These are phyloP conservation scores for Dermatophagoides farinae DNA, from an alignment of 1,140 invertebrate species.

Conservation along the genomic window DNA sequence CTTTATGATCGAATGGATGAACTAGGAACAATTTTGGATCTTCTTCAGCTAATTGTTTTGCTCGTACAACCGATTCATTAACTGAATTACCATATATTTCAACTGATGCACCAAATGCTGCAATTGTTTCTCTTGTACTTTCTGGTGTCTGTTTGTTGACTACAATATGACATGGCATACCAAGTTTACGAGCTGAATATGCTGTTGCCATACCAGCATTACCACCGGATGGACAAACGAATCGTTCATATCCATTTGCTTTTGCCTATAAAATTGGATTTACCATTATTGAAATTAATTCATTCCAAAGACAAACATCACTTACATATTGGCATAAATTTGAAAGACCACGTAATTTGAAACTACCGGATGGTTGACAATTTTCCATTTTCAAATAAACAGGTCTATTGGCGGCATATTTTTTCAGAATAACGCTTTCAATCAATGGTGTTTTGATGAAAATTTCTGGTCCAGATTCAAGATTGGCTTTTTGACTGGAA, in stretches of 20 bases:
- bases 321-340: constrained; percentile 27
- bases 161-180: constrained; percentile 28
- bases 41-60: constrained; percentile 22
- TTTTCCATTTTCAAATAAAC: constrained; percentile 34
- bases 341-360: constrained; percentile 33
- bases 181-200: constrained; percentile 26
- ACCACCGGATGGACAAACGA: constrained; percentile 33
- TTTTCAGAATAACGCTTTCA: not conserved
- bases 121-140: constrained; percentile 26
- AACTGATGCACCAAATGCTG: constrained; percentile 22
- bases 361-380: constrained; percentile 32
- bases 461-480: not conserved
- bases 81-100: constrained; percentile 28
- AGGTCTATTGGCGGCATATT: constrained; percentile 20
- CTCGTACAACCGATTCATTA: constrained; percentile 28
- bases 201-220: constrained; percentile 35
- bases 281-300: not conserved
- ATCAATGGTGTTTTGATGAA: constrained; percentile 5
- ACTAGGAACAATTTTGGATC: constrained; percentile 20
- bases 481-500: no score
- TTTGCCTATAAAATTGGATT: not conserved
- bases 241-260: constrained; percentile 9
- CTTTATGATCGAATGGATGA: constrained; percentile 10
- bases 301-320: not conserved
- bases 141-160: constrained; percentile 27